Evolutionary conservation across 2,113 vertebrate species (phyloP).

Genomic region (Dolichotis patagonum): DNA sequence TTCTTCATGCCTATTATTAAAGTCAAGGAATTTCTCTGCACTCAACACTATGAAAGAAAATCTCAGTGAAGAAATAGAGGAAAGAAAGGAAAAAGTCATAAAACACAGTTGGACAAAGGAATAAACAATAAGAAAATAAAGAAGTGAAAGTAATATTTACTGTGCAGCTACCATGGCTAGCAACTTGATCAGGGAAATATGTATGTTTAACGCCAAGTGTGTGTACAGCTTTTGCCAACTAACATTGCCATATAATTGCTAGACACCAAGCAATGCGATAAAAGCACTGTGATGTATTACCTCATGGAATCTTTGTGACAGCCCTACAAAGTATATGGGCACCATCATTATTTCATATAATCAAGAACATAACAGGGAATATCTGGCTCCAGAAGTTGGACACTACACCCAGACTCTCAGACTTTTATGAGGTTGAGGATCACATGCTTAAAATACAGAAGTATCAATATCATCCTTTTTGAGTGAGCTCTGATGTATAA

Average conservation of each 20-base stretch:
- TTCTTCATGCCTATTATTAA: background rate
- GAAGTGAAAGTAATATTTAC: conserved; percentile 21
- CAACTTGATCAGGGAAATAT: background rate
- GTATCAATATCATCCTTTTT: background rate
- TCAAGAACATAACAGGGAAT: background rate
- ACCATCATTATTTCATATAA: background rate
- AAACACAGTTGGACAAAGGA: background rate
- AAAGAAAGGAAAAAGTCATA: background rate
- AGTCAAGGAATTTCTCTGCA: background rate
- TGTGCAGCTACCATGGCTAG: background rate
- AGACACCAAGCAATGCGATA: background rate
- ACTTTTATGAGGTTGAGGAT: background rate
- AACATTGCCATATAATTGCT: background rate
- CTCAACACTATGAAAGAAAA: background rate
- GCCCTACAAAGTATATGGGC: background rate
- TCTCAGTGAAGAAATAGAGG: background rate
- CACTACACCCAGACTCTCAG: background rate
- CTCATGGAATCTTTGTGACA: background rate
- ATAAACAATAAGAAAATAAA: background rate
- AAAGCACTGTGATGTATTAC: background rate
- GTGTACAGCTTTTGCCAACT: background rate
- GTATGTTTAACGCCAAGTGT: background rate
- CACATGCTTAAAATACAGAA: background rate
- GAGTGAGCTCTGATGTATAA: background rate
- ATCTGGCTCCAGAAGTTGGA: background rate